Base-by-base conservation (phyloP, 2,888 invertebrate species). In the Aspidiotus rigidus region DNA sequence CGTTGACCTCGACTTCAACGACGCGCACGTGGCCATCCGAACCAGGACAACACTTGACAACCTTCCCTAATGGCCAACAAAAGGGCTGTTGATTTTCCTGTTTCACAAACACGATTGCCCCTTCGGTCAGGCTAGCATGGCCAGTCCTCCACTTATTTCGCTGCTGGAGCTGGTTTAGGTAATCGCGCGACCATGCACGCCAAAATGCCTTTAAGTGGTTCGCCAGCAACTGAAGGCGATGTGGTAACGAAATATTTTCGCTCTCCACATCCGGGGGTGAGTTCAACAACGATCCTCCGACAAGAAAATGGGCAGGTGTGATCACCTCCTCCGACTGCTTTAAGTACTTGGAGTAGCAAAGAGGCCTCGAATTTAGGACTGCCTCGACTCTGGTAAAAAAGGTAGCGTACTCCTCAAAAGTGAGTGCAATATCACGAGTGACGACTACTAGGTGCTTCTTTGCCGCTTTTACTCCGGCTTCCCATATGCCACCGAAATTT, bases 261-360 rank as follows among this genome's bases (percentile, higher is more conserved):
- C n/a, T n/a, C n/a, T n/a, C n/a, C n/a, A n/a, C n/a, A n/a, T n/a
- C n/a, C n/a, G n/a, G n/a, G n/a, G n/a, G n/a, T n/a, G n/a, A n/a
- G n/a, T n/a, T n/a, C n/a, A n/a, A n/a, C n/a, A n/a, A 67, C 7
- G 76, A 64, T 39, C 55, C 40, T 10, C 74, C 75, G 15, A 76
- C 72, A 1, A 77, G 70, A 69, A 76, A 75, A 72, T 77, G 76
- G 28, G 74, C 76, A 11, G 77, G 77, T 0, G 76, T 76, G 1
- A 77, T 69, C 1, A 73, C 73, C 39, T 74, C 71, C 7, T 39
- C 67, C 56, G 72, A 74, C 11, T 69, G 54, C 8, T 10, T 28
- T 70, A 74, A 74, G 1, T 70, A 42, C 7, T 75, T 74, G 1
- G 76, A 41, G 7, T 74, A 71, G 28, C 72, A 72, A 0, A 76